Base-by-base conservation (phyloP, 2,888 invertebrate species). In the Priapulus caudatus region DNA sequence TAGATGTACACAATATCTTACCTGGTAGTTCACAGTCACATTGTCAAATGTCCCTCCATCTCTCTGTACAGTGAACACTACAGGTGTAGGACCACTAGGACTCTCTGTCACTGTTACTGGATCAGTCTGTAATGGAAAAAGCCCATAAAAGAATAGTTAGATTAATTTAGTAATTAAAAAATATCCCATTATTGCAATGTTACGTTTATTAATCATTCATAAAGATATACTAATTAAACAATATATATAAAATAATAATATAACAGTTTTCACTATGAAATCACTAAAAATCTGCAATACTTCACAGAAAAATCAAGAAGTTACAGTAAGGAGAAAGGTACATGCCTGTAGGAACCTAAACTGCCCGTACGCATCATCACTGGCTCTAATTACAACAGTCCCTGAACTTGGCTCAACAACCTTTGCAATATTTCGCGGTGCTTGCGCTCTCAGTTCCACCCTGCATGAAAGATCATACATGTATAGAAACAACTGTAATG, bases 341-440 rank as follows among this genome's bases (percentile, higher is more conserved):
- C 33, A 10, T 52, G 67, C 69, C 53, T 61, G 57, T 20, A 50
- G 20, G 48, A 69, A 64, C 19, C 62, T 59, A 51, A 68, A 69
- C 1, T 66, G 59, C 45, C 69, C 69, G 58, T 63, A 68, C 2
- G 66, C 68, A 60, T 68, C 65, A 60, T 69, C 68, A 57, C 64
- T 69, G 50, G 67, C 67, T 15, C 53, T 47, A 2, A 69, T 64
- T 22, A 59, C 65, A 4, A 69, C 62, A 1, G 54, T 56, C 1
- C 64, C 60, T 2, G 56, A 51, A 45, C 50, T 57, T 1, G 62
- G 64, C 3, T 53, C 47, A 1, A 56, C 62, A 1, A 64, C 58
- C n/a, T 33, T 10, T 10, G 33, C 33, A 33, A 33, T n/a, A 33
- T 33, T 5, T 10, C 10, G n/a, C 10, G 33, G 33, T 33, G 33